These are phyloP conservation scores for Drosophila atripex DNA, from an alignment of 2,888 invertebrate species.

Conservation along the genomic window DNA sequence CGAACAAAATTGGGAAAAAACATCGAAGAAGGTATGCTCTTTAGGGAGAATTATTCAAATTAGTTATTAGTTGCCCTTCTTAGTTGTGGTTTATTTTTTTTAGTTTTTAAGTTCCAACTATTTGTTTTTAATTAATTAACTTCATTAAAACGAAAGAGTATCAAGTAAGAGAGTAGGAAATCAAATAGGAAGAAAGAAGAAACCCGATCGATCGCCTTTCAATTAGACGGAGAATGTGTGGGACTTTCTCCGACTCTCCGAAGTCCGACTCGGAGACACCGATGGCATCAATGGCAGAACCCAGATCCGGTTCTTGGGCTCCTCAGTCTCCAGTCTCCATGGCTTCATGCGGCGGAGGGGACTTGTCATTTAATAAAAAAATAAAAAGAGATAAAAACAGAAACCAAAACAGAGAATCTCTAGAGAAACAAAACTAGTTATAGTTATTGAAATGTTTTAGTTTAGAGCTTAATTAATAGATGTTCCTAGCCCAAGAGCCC, in stretches of 20 bases:
- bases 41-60: not conserved
- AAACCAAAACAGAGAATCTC: conserved; percentile 9
- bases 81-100: not conserved
- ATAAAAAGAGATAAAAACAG: no score
- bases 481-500: not conserved
- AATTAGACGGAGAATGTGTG: conserved; percentile 57
- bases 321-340: no score
- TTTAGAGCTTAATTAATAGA: not conserved
- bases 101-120: not conserved
- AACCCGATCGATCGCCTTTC: conserved; percentile 68
- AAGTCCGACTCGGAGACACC: not conserved
- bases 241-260: conserved; percentile 41
- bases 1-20: not conserved
- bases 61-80: not conserved
- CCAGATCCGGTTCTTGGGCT: conserved; percentile 5
- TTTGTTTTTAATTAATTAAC: not conserved
- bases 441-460: no score
- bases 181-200: conserved; percentile 12
- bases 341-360: not conserved
- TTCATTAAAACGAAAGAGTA: not conserved
- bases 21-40: not conserved
- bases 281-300: conserved; percentile 1
- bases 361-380: conserved; percentile 19
- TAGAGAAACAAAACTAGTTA: not conserved
- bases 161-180: not conserved